Evolutionary conservation across 2,113 vertebrate species (phyloP), one percentile per base, ranked within the genome.

Genomic region (Columba janthina): DNA sequence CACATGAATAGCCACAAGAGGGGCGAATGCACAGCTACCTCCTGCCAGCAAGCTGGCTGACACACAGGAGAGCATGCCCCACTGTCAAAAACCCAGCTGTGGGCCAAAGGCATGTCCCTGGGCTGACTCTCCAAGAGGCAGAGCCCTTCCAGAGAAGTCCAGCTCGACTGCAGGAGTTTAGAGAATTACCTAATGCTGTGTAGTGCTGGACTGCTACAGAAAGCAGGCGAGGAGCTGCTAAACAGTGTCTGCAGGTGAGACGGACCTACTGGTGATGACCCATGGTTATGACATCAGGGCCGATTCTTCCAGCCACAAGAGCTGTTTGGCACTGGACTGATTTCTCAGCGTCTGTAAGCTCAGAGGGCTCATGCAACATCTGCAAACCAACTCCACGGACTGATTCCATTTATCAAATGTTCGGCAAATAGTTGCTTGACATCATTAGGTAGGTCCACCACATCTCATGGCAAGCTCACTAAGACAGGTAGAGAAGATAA

Each of bases 141-240:
- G 15, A 58, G 26, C 12, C 71, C 86, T 67, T 54, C 34, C 57
- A 5, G 15, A 40, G 65, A 77, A 53, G 58, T 18, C 19, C 46
- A 2, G 2, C 15, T 7, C 0, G 3, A 2, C 71, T 21, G n/a
- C 4, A 5, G 42, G 34, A 61, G 15, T 34, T 51, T 9, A 19
- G 15, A 64, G 44, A 20, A 64, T 6, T 26, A 36, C 26, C 36
- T 10, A 42, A 7, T 13, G 50, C 24, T 46, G 7, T 18, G 19
- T 6, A 42, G 26, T 48, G n/a, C n/a, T 29, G 26, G 60, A 20
- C 32, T 67, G 26, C 5, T 20, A 24, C 26, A 48, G 8, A 50
- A 15, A 40, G 31, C 18, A 21, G 32, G 65, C 31, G 31, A 42
- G 51, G 16, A 66, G 53, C 69, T 74, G 56, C 73, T 61, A 34